Base-by-base conservation (phyloP, 1,140 invertebrate species). In the Drosophila gunungcola region DNA sequence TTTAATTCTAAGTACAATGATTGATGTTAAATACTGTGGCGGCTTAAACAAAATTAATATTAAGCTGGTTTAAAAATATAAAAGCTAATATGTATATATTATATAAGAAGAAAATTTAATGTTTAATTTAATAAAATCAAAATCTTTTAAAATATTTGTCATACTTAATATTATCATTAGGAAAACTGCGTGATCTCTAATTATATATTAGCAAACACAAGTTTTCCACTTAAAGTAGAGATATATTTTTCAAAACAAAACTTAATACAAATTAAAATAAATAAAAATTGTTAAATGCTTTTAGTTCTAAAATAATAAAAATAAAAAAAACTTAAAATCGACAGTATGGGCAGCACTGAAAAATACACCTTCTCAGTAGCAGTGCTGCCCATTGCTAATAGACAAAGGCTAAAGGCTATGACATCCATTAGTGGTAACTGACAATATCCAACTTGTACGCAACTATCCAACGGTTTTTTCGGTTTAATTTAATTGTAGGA, bases 391-490 rank as follows among this genome's bases (percentile, higher is more conserved):
- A 32, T 13, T 27, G 27, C 4, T 21, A 3, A 7, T 4, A 13
- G 29, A 63, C 25, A 21, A n/a, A 7, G 38, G 9, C 38, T 65
- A 4, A 25, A 5, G 5, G 34, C 11, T 49, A 6, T 16, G 10
- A 0, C 39, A 29, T 13, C 2, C 1, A 1, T 9, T 7, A 3
- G 0, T 3, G 4, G 1, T 0, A 49, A 6, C 43, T 63, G 12
- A 29, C 57, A 25, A 0, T n/a, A 16, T 34, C 12, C 27, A 1
- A 4, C 1, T 5, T 43, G 2, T 25, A 3, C 7, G 4, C 1
- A 0, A 16, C 38, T 5, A 10, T 0, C 2, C 25, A 70, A 70
- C 67, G 67, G 49, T 36, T 57, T 56, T 56, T 67, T 67, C 6
- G 16, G n/a, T 39, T 64, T 11, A n/a, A 16, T 13, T 38, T 7